phyloP scores from a whole-genome alignment of 2,888 invertebrate genomes.

The Dorcus hopei region DNA sequence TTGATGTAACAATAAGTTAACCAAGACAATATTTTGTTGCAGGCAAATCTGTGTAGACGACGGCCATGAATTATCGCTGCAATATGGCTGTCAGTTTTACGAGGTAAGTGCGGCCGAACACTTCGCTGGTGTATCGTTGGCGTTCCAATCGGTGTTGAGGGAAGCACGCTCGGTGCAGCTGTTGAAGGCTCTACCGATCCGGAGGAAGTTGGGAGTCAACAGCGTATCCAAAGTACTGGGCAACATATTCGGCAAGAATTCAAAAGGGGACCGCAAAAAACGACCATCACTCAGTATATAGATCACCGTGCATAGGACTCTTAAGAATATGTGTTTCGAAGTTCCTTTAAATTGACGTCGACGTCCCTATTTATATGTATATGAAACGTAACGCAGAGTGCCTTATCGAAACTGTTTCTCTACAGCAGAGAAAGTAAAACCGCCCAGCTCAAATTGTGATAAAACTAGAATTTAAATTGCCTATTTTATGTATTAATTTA shows the following conservation, averaged over 20 bases:
- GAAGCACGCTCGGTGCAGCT: conserved; percentile 77
- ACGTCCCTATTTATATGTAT: not conserved
- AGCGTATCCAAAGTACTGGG: conserved; percentile 76
- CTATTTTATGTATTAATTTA: conserved; percentile 2
- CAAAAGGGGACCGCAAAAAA: conserved; percentile 73
- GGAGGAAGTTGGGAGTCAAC: conserved; percentile 72
- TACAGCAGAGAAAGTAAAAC: not conserved
- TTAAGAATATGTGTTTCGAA: conserved; percentile 3
- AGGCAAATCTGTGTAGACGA: conserved; percentile 77
- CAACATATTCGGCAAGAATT: conserved; percentile 77
- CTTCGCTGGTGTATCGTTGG: conserved; percentile 75
- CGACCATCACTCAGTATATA: conserved; percentile 75
- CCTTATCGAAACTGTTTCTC: not conserved
- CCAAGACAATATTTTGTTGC: conserved; percentile 30
- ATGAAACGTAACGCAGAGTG: not conserved
- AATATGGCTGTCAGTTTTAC: conserved; percentile 79
- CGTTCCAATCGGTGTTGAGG: conserved; percentile 71
- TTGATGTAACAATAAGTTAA: not conserved
- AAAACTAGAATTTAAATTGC: conserved; percentile 15
- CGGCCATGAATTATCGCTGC: conserved; percentile 73
- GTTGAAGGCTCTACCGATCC: conserved; percentile 63
- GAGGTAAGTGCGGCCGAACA: conserved; percentile 83
- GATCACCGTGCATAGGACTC: conserved; percentile 28
- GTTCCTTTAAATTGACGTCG: conserved; percentile 10
- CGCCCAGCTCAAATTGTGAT: conserved; percentile 16